Conservation (phyloP, 2,797 vertebrate species). For the Chanos chanos region DNA sequence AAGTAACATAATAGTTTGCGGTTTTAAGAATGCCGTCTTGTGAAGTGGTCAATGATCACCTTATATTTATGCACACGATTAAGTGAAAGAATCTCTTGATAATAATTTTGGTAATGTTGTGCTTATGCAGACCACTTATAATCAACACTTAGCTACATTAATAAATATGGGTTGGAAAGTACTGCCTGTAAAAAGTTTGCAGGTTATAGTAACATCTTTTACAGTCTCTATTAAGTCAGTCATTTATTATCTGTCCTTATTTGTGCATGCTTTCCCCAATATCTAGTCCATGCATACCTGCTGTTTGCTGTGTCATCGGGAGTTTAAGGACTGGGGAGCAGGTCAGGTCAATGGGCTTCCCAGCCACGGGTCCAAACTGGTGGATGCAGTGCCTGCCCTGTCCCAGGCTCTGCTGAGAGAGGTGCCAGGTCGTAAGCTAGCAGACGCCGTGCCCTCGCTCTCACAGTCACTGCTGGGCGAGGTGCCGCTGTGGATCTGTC, state of each 20-base stretch:
- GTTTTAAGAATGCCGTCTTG: too few species aligned
- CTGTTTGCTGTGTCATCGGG: constrained; percentile 95
- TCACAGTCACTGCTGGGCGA: constrained; percentile 96
- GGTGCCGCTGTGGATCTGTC: constrained; percentile 98
- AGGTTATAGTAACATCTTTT: too few species aligned
- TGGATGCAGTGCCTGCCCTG: constrained; percentile 83
- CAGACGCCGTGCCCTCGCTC: constrained; percentile 90
- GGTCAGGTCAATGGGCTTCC: constrained; percentile 86
- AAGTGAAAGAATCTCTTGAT: too few species aligned
- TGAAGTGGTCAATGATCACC: too few species aligned
- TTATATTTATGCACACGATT: too few species aligned
- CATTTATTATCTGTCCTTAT: neutral
- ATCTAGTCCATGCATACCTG: constrained; percentile 91
- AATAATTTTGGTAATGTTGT: too few species aligned
- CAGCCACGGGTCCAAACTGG: constrained; percentile 80
- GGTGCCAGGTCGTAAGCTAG: constrained; percentile 85
- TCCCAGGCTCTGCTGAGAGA: constrained; percentile 94
- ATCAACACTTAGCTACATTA: too few species aligned
- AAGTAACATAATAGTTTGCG: too few species aligned
- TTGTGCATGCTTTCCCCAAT: constrained; percentile 26
- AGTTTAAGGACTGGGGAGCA: constrained; percentile 95
- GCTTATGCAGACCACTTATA: too few species aligned
- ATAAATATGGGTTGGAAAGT: too few species aligned
- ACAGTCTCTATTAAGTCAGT: too few species aligned
- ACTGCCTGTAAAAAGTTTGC: too few species aligned